Percentiles rank a stretch among this genome's conserved stretches.
These are phyloP conservation scores for Distichodus sexfasciatus DNA, from an alignment of 2,797 vertebrate species.

Conservation along the genomic window DNA sequence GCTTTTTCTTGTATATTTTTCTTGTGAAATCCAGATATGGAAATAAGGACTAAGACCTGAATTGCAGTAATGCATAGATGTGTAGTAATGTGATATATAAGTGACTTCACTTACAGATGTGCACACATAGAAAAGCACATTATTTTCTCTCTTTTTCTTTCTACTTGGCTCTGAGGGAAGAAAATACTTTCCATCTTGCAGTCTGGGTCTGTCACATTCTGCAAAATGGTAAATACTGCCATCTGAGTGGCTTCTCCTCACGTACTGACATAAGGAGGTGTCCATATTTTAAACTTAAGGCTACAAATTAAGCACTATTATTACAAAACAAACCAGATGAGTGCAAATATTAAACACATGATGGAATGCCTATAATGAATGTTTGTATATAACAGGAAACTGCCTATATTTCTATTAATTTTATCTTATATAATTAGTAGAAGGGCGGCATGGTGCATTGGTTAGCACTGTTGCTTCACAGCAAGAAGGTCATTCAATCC, in stretches of 20 bases:
- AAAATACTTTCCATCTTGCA: conserved; percentile 8
- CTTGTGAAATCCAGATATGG: not conserved
- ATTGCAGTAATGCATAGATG: too few relatives aligned
- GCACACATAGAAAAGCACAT: not conserved
- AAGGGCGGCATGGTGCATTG: too few relatives aligned
- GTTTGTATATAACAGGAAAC: too few relatives aligned
- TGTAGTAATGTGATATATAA: not conserved
- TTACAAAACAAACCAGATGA: not conserved
- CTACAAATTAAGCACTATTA: not conserved
- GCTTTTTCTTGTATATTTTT: too few relatives aligned
- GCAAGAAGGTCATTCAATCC: too few relatives aligned
- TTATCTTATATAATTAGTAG: too few relatives aligned
- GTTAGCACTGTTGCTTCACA: too few relatives aligned
- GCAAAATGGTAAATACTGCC: not conserved
- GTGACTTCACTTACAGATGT: not conserved
- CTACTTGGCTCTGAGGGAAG: not conserved
- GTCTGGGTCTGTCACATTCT: conserved; percentile 7
- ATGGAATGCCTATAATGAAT: too few relatives aligned
- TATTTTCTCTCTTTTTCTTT: not conserved
- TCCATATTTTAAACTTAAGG: not conserved
- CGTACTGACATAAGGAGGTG: not conserved
- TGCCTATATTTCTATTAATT: too few relatives aligned
- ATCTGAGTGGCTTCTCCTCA: not conserved
- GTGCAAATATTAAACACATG: too few relatives aligned
- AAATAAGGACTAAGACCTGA: too few relatives aligned